Evolutionary conservation across 2,797 vertebrate species (phyloP), one percentile per base, ranked within the genome.

Genomic region (Morus bassanus): DNA sequence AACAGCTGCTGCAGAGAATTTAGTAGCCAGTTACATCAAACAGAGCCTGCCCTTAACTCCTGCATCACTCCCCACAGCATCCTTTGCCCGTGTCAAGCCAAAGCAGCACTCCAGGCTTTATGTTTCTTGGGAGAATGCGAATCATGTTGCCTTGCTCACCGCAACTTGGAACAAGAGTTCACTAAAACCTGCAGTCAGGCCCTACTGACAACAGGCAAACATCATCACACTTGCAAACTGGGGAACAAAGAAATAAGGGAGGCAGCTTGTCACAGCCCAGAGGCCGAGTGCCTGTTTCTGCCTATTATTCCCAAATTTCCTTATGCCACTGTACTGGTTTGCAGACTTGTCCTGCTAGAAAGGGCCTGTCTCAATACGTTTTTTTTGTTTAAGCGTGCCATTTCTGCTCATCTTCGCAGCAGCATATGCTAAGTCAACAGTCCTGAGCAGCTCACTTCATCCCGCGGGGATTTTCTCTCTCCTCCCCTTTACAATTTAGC

Each of bases 111-210:
- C 60, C 72, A 30, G 70, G 65, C 22, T 73, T 33, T 6, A 1
- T 1, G 4, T 8, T 10, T 27, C 70, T 23, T 0, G 11, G n/a
- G 70, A 80, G 45, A 51, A 6, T 0, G 0, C 2, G 37, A 59
- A 14, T 4, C 45, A 11, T 0, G 1, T 6, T 18, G 35, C 48
- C 22, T 64, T 10, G 7, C 27, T n/a, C 27, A 5, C 53, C 0
- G 0, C 67, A 37, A 31, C 74, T 6, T 2, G 56, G 59, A 19
- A 14, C 18, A 7, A 13, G 64, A 64, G 24, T 1, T 37, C 12
- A 6, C 17, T 4, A 8, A 25, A 69, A 63, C 46, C 75, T 4
- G 31, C 63, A 31, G 11, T 1, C 39, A 17, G 67, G 46, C 41
- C 50, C 51, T 54, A 3, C 60, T 3, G 17, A 18, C 0, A 3